Evolutionary conservation across 2,888 invertebrate genomes (phyloP), one percentile per base, ranked within the genome.

Genomic region (Falcaria lacertinaria): DNA sequence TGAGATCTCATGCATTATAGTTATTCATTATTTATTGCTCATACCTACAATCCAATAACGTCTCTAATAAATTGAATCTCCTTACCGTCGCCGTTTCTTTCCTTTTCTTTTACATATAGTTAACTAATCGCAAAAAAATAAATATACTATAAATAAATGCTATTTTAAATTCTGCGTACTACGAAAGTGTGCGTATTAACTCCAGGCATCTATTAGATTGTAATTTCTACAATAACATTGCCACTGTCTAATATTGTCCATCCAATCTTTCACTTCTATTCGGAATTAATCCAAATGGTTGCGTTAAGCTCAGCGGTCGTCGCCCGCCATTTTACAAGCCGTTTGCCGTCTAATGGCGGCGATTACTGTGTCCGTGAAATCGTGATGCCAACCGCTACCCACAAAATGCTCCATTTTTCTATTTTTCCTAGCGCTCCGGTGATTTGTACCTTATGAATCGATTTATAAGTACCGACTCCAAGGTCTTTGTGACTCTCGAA

Each of bases 291-390:
- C 52, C 42, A 48, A 60, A 61, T 60, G 52, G 56, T 50, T 50
- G 50, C 53, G 52, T 54, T 44, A 42, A 48, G 47, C 48, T 35
- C 33, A 45, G 45, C 43, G 80, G 79, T 80, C 80, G 76, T 71
- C 70, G 80, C 45, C 79, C 80, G 71, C 61, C 60, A 71, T 79
- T 74, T 80, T 73, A 74, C 75, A 70, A 75, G 79, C 75, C 75
- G 74, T 69, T 73, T 65, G 68, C 49, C 61, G 60, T 72, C 69
- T 82, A 83, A 82, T 82, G 73, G 76, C 69, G 37, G 63, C 74
- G 67, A 81, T 81, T 78, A 84, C 74, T 50, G 67, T 53, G 74
- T 56, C 78, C 79, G 77, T 83, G 77, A 83, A 83, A 77, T 83
- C 80, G 78, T 81, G 77, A 79, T 74, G 77, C 54, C 74, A 69